These are phyloP conservation scores for Chloromyia formosa DNA, from an alignment of 2,888 invertebrate species.

Conservation along the genomic window DNA sequence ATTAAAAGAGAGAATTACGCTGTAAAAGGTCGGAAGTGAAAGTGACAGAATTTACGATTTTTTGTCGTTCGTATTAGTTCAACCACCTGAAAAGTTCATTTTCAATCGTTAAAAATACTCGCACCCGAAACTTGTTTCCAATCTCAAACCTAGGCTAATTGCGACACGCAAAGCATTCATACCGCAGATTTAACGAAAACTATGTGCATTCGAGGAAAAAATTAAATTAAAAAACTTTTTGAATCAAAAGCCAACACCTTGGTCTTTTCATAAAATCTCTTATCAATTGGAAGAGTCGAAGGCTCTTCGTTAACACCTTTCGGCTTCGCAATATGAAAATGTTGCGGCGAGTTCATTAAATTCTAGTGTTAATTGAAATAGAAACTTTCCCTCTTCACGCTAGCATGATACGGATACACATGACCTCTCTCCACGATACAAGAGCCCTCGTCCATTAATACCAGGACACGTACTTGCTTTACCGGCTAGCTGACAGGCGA, in stretches of 20 bases:
- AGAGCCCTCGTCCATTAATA: not conserved
- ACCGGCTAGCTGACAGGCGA: not conserved
- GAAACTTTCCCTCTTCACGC: slow-evolving; percentile 19
- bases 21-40: too few relatives aligned
- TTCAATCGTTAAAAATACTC: too few relatives aligned
- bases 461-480: slow-evolving; percentile 11
- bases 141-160: too few relatives aligned
- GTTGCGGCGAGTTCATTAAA: slow-evolving; percentile 20
- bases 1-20: too few relatives aligned
- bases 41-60: too few relatives aligned
- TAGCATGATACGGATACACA: slow-evolving; percentile 3
- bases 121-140: too few relatives aligned
- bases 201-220: too few relatives aligned
- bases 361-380: slow-evolving; percentile 39
- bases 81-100: too few relatives aligned
- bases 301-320: not conserved
- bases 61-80: too few relatives aligned
- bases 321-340: not conserved
- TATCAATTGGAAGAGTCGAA: not conserved
- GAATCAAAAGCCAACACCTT: not conserved
- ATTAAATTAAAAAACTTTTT: not conserved
- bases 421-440: not conserved
- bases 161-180: too few relatives aligned
- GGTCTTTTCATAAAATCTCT: not conserved
- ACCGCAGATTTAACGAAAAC: too few relatives aligned